Conservation (phyloP, 1,140 invertebrate genomes). For the Chironomus tepperi region DNA sequence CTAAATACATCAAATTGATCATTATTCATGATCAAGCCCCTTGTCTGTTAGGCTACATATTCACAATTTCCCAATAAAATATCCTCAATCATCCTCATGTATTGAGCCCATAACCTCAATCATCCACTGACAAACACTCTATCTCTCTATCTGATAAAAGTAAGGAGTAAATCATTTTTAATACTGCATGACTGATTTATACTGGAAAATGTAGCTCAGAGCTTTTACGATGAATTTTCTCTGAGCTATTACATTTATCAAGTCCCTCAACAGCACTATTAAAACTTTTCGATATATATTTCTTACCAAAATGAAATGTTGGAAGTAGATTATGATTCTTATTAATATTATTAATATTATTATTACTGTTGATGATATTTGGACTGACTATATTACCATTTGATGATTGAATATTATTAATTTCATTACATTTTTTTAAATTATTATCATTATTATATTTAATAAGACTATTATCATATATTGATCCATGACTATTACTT, state of each 20-base stretch:
- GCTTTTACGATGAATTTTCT: neutral
- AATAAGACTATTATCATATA: neutral
- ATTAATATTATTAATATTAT: no score
- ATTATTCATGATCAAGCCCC: no score
- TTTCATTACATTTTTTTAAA: neutral
- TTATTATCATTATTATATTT: neutral
- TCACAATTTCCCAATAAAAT: no score
- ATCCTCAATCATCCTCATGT: no score
- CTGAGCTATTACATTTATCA: neutral
- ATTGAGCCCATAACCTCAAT: no score
- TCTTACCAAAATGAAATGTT: neutral
- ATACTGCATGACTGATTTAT: neutral
- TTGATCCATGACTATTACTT: conserved; percentile 3
- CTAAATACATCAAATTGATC: no score
- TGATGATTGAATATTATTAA: neutral
- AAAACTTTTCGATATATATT: conserved; percentile 16
- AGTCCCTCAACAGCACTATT: neutral
- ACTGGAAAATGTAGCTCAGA: neutral
- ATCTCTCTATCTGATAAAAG: no score
- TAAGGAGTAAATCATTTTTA: neutral
- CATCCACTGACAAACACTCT: no score
- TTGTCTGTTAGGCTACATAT: no score
- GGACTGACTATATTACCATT: neutral
- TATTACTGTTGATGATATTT: neutral
- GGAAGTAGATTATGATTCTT: neutral